A percentile compares a stretch with the other conserved stretches of the same genome.
These are phyloP conservation scores for Drosophila rubida DNA, from an alignment of 2,888 invertebrate genomes.

Conservation along the genomic window DNA sequence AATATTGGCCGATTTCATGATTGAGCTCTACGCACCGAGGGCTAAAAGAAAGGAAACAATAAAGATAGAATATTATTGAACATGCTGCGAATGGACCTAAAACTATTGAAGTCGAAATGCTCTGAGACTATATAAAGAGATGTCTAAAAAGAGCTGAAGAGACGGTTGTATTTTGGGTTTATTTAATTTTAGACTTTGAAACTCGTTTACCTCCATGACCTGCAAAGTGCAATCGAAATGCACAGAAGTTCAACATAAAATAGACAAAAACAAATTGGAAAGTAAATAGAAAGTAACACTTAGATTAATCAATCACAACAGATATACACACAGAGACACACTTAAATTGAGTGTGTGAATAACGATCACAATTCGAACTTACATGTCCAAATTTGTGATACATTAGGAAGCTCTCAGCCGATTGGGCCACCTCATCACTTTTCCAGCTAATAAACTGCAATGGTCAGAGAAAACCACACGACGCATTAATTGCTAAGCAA, in stretches of 20 bases:
- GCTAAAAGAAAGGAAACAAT: conserved; percentile 60
- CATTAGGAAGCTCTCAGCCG: conserved; percentile 94
- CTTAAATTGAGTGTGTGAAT: conserved; percentile 3
- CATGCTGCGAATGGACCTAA: conserved; percentile 55
- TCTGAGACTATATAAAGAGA: conserved; percentile 23
- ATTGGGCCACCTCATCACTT: conserved; percentile 92
- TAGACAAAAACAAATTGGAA: conserved; percentile 55
- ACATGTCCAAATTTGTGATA: conserved; percentile 97
- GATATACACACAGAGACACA: conserved; percentile 33
- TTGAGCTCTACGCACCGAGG: conserved; percentile 58
- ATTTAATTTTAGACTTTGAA: conserved; percentile 32
- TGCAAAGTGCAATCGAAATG: conserved; percentile 49
- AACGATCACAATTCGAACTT: conserved; percentile 85
- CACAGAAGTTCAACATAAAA: conserved; percentile 63
- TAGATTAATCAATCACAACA: conserved; percentile 51
- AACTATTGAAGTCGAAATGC: conserved; percentile 27
- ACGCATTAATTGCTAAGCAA: conserved; percentile 28
- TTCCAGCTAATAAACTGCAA: conserved; percentile 92
- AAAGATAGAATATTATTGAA: conserved; percentile 29
- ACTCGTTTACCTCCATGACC: conserved; percentile 81
- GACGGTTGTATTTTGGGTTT: conserved; percentile 29
- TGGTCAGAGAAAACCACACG: conserved; percentile 53
- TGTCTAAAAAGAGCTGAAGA: conserved; percentile 40
- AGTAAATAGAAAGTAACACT: conserved; percentile 57
- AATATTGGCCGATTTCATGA: conserved; percentile 52